Evolutionary conservation across 2,888 invertebrate species (phyloP).

Genomic region (Drosophila anomalata): DNA sequence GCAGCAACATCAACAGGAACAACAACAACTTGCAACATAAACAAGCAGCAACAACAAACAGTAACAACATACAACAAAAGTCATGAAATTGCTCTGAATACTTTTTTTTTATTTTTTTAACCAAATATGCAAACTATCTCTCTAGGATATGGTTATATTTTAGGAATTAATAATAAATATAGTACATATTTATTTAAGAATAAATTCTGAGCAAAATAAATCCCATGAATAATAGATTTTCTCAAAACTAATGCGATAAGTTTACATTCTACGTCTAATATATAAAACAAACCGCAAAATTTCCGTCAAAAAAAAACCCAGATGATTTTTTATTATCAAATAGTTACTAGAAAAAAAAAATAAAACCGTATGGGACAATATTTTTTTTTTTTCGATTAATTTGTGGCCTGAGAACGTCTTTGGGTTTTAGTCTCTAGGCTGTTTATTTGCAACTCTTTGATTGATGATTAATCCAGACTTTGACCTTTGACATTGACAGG

Average conservation of each 20-base stretch:
- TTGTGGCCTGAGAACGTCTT: constrained; percentile 48
- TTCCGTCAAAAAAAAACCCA: not conserved
- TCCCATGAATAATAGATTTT: not conserved
- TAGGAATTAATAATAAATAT: not conserved
- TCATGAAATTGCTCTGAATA: too few relatives aligned
- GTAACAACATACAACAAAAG: not conserved
- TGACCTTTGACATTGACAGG: constrained; percentile 72
- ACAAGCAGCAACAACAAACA: constrained; percentile 8
- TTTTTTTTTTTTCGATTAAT: constrained; percentile 62
- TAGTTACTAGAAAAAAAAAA: not conserved
- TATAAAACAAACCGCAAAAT: not conserved
- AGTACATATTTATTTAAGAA: not conserved
- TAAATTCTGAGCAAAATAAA: not conserved
- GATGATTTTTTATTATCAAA: not conserved
- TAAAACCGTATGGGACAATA: not conserved
- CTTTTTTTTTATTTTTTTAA: too few relatives aligned
- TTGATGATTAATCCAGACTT: constrained; percentile 79
- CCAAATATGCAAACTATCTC: too few relatives aligned
- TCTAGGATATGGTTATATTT: too few relatives aligned
- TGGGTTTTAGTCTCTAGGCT: constrained; percentile 2
- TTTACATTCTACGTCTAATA: not conserved
- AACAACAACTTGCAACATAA: not conserved
- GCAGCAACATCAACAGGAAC: constrained; percentile 3
- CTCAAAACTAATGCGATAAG: not conserved
- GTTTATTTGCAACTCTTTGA: constrained; percentile 51